These are phyloP conservation scores for Nemotelus pantherinus DNA, from an alignment of 2,888 invertebrate genomes.

Conservation along the genomic window DNA sequence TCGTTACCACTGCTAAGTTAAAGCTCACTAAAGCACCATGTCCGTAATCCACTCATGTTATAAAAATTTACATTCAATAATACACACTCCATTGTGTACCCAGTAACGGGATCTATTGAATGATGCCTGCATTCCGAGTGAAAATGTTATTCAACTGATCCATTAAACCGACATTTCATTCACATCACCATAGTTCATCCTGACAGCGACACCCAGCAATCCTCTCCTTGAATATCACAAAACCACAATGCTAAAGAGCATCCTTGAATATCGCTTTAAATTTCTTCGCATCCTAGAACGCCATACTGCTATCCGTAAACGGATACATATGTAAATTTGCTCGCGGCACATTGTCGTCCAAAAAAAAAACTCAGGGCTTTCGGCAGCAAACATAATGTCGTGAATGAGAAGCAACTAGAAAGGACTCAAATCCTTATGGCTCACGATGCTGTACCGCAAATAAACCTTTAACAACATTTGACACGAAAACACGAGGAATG, in stretches of 20 bases:
- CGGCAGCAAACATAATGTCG: constrained; percentile 3
- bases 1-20: too few species aligned
- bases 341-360: not conserved
- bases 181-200: constrained; percentile 1
- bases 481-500: constrained; percentile 39
- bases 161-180: constrained; percentile 24
- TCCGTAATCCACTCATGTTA: too few species aligned
- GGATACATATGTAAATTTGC: constrained; percentile 16
- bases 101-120: too few species aligned
- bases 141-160: not conserved
- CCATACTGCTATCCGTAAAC: not conserved
- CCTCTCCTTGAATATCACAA: not conserved
- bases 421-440: constrained; percentile 37
- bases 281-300: constrained; percentile 7
- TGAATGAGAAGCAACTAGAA: constrained; percentile 4
- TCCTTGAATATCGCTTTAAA: constrained; percentile 35
- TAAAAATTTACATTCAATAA: too few species aligned
- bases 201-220: constrained; percentile 12
- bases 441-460: constrained; percentile 28
- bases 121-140: too few species aligned
- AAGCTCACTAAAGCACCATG: too few species aligned
- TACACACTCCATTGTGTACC: too few species aligned
- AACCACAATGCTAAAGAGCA: not conserved
- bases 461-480: constrained; percentile 41
- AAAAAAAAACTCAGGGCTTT: not conserved